These are phyloP conservation scores for Corythoichthys intestinalis DNA, from an alignment of 2,113 vertebrate species.

Conservation along the genomic window DNA sequence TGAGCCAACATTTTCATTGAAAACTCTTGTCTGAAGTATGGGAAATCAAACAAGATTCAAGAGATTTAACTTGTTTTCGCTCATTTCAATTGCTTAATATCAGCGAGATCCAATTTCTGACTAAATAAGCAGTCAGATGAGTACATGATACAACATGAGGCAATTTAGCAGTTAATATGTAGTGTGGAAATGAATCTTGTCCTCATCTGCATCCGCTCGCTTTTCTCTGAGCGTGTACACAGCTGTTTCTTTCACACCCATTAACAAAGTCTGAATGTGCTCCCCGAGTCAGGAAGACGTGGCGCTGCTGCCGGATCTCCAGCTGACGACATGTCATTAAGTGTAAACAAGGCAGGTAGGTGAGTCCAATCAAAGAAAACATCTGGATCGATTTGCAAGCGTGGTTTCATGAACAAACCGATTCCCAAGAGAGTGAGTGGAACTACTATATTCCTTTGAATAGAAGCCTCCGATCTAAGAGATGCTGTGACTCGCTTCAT, in stretches of 20 bases:
- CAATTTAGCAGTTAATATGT: constrained; percentile 54
- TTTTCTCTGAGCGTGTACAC: constrained; percentile 20
- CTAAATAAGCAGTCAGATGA: constrained; percentile 62
- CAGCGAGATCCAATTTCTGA: constrained; percentile 48
- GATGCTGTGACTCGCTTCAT: not conserved
- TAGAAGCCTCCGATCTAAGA: not conserved
- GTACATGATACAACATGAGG: constrained; percentile 57
- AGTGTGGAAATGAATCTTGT: constrained; percentile 55
- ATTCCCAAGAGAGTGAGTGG: constrained; percentile 2
- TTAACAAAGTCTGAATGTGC: constrained; percentile 46
- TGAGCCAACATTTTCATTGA: not conserved
- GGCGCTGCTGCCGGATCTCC: constrained; percentile 41
- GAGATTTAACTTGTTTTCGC: constrained; percentile 42
- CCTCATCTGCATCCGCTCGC: constrained; percentile 54
- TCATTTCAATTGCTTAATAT: constrained; percentile 53
- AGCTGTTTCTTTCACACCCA: constrained; percentile 44
- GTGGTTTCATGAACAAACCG: constrained; percentile 28
- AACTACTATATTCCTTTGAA: not conserved
- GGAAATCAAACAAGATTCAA: constrained; percentile 30
- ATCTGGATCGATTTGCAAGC: constrained; percentile 54
- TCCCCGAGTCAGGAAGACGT: constrained; percentile 29
- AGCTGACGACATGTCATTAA: constrained; percentile 49
- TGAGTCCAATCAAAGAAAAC: constrained; percentile 58
- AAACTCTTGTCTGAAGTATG: constrained; percentile 10
- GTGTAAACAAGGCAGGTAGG: constrained; percentile 50